Evolutionary conservation across 2,113 vertebrate genomes (phyloP).

Genomic region (Paradisaea rubra): DNA sequence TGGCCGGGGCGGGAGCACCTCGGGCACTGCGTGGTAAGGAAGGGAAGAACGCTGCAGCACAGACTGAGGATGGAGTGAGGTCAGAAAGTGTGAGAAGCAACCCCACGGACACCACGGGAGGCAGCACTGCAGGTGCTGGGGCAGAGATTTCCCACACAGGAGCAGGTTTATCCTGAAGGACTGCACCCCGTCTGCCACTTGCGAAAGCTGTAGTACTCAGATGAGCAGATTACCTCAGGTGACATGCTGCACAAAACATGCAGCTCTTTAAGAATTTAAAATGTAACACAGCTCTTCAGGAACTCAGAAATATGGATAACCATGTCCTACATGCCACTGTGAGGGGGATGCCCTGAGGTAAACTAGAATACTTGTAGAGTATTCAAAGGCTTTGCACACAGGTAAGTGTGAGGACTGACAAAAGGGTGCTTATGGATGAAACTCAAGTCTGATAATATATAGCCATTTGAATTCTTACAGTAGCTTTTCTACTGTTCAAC

Average conservation of each 20-base stretch:
- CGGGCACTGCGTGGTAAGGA: fast-evolving
- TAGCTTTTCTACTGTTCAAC: not conserved
- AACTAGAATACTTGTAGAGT: not conserved
- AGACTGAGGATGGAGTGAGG: too few relatives aligned
- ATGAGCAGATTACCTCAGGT: not conserved
- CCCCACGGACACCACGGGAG: fast-evolving
- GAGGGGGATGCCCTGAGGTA: not conserved
- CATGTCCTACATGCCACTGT: not conserved
- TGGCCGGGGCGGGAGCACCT: fast-evolving
- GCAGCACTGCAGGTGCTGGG: fast-evolving
- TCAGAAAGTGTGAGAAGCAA: not conserved
- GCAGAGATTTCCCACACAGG: not conserved
- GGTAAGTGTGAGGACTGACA: not conserved
- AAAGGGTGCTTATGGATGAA: not conserved
- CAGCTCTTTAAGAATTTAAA: not conserved
- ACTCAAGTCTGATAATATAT: not conserved
- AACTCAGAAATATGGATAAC: not conserved
- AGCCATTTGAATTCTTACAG: not conserved
- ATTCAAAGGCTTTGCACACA: not conserved
- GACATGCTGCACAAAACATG: not conserved
- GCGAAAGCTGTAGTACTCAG: not conserved
- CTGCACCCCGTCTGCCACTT: not conserved
- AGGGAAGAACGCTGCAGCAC: fast-evolving
- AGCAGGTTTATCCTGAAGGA: not conserved
- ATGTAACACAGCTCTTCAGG: not conserved